Evolutionary conservation across 30 jellyfish, hydroid and myxozoan species (phyloP).

Genomic region (Pelagia noctiluca): DNA sequence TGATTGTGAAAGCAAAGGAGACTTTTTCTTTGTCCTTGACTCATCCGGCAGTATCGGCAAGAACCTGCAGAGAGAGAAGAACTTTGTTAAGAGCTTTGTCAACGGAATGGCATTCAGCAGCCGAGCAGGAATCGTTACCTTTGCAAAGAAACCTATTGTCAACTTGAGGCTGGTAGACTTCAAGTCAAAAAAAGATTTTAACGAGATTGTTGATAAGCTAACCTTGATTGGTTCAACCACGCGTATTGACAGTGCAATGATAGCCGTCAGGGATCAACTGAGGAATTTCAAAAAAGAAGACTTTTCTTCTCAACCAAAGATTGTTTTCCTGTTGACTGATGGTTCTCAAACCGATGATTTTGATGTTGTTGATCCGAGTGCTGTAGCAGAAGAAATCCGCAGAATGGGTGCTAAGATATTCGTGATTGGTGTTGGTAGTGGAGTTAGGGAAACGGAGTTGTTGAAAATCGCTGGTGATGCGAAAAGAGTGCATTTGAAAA

Average conservation of each 20-base stretch:
- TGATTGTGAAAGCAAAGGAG: slow-evolving; percentile 55
- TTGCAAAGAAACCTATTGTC: slow-evolving; percentile 31
- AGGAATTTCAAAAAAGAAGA: background rate
- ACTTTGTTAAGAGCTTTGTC: slow-evolving; percentile 53
- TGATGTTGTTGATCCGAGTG: background rate
- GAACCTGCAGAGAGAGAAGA: slow-evolving; percentile 14
- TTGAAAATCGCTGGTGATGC: slow-evolving; percentile 37
- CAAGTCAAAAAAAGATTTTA: slow-evolving; percentile 16
- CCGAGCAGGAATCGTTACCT: slow-evolving; percentile 59
- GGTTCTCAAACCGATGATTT: slow-evolving; percentile 70
- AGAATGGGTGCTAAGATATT: slow-evolving; percentile 49
- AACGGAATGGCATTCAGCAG: slow-evolving; percentile 29
- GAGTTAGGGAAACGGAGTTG: slow-evolving; percentile 9
- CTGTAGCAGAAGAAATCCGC: slow-evolving; percentile 53
- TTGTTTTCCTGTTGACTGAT: slow-evolving; percentile 62
- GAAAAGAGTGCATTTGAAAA: slow-evolving; percentile 31
- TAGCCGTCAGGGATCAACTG: slow-evolving; percentile 43
- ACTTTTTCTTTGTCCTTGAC: slow-evolving; percentile 58
- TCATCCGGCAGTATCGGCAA: slow-evolving; percentile 64
- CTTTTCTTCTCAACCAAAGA: slow-evolving; percentile 39
- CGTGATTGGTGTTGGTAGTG: slow-evolving; percentile 47
- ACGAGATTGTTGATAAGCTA: slow-evolving; percentile 13
- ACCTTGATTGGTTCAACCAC: slow-evolving; percentile 64
- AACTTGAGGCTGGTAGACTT: slow-evolving; percentile 18
- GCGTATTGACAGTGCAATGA: slow-evolving; percentile 70